phyloP scores from a whole-genome alignment of 2,113 vertebrate genomes.

The Tetraodon nigroviridis region DNA sequence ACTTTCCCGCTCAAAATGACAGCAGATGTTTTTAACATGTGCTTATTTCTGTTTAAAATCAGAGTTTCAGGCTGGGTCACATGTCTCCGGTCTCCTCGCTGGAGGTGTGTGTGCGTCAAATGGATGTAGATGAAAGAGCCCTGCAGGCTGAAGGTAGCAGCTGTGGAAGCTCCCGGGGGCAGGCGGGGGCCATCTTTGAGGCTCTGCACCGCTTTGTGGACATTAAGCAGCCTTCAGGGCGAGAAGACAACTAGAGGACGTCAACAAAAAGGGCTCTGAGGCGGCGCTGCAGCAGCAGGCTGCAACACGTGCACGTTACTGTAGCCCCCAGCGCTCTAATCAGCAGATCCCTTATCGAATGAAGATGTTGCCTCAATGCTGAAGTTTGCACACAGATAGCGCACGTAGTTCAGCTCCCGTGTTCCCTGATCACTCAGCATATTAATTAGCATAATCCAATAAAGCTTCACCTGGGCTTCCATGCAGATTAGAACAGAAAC shows the following conservation, averaged over 20 bases:
- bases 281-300: not conserved
- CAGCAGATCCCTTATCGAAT: constrained; percentile 35
- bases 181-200: too few species aligned
- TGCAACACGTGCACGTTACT: not conserved
- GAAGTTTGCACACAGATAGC: constrained; percentile 42
- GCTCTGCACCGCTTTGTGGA: too few species aligned
- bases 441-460: constrained; percentile 58
- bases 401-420: constrained; percentile 38
- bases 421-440: constrained; percentile 41
- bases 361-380: constrained; percentile 16
- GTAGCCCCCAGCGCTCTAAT: constrained; percentile 18
- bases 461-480: constrained; percentile 27
- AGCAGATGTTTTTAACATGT: too few species aligned
- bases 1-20: too few species aligned
- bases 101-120: too few species aligned
- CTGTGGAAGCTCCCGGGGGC: constrained; percentile 23
- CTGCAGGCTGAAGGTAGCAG: constrained; percentile 27
- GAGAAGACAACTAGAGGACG: constrained; percentile 34
- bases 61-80: too few species aligned
- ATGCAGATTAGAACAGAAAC: constrained; percentile 35
- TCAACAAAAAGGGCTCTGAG: constrained; percentile 19
- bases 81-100: too few species aligned
- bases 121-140: constrained; percentile 4
- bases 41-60: too few species aligned
- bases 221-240: constrained; percentile 1